Evolutionary conservation across 2,797 vertebrate species (phyloP).

Genomic region (Brachyalestes nurse): DNA sequence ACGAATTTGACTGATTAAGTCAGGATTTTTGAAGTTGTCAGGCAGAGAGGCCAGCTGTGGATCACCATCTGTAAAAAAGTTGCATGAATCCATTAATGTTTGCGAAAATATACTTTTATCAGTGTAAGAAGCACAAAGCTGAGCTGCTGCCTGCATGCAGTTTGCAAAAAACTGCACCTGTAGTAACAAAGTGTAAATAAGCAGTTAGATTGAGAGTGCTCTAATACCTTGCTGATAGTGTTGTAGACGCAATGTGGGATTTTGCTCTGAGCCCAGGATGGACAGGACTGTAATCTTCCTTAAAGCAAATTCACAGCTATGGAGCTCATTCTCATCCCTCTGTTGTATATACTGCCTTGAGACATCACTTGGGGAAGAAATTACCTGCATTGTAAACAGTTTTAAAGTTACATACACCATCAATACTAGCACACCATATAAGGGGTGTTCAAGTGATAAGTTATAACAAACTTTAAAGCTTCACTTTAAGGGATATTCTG

Average conservation of each 20-base stretch:
- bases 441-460: background rate
- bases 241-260: slow-evolving; percentile 66
- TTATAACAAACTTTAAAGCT: too few species aligned
- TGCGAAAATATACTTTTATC: too few species aligned
- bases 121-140: background rate
- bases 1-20: slow-evolving; percentile 72
- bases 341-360: slow-evolving; percentile 74
- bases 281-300: slow-evolving; percentile 76
- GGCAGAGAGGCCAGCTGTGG: slow-evolving; percentile 31
- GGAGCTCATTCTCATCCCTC: slow-evolving; percentile 71
- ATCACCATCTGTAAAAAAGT: slow-evolving; percentile 46
- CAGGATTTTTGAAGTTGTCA: slow-evolving; percentile 62
- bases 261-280: slow-evolving; percentile 70
- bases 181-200: background rate
- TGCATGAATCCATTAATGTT: too few species aligned
- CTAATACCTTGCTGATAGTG: slow-evolving; percentile 74
- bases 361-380: slow-evolving; percentile 75
- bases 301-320: slow-evolving; percentile 72
- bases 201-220: background rate
- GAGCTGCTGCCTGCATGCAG: background rate
- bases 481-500: too few species aligned
- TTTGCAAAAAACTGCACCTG: background rate
- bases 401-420: background rate
- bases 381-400: slow-evolving; percentile 66
- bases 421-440: background rate